These are phyloP conservation scores for Drosophila ercepeae DNA, from an alignment of 1,140 invertebrate species.

Conservation along the genomic window DNA sequence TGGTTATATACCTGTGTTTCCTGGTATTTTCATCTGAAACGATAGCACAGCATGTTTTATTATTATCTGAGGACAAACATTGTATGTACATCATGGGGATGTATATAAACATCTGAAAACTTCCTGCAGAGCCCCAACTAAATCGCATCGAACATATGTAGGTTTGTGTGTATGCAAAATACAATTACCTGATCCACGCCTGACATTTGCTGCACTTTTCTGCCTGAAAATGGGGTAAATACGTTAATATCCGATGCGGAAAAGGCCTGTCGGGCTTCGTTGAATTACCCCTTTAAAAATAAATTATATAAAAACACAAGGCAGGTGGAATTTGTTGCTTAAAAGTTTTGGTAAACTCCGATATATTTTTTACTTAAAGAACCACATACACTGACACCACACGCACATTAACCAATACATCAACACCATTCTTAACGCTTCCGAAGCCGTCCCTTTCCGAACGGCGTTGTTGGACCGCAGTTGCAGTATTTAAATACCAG, in stretches of 20 bases:
- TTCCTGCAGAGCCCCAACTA: constrained; percentile 29
- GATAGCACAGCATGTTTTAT: constrained; percentile 37
- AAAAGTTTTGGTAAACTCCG: constrained; percentile 65
- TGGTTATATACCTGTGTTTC: constrained; percentile 76
- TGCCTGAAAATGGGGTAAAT: constrained; percentile 50
- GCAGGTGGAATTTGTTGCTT: constrained; percentile 54
- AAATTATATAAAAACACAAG: constrained; percentile 77
- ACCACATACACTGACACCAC: constrained; percentile 57
- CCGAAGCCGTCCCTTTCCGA: constrained; percentile 19
- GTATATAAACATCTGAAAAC: constrained; percentile 28
- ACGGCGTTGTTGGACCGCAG: constrained; percentile 34
- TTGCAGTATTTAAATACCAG: not conserved
- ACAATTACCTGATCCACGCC: constrained; percentile 81
- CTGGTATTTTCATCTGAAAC: constrained; percentile 80
- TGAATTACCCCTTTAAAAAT: constrained; percentile 50
- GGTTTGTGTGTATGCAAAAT: constrained; percentile 67
- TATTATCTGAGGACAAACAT: constrained; percentile 9
- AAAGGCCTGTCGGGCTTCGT: not conserved
- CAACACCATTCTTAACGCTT: constrained; percentile 44
- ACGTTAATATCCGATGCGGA: constrained; percentile 9
- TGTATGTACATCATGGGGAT: constrained; percentile 19
- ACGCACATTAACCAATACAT: constrained; percentile 60
- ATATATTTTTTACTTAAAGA: constrained; percentile 74
- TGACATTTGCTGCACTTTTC: constrained; percentile 79
- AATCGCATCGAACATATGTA: constrained; percentile 42